Base-by-base conservation (phyloP, 2,113 vertebrate genomes). In the Tragelaphus scriptus region DNA sequence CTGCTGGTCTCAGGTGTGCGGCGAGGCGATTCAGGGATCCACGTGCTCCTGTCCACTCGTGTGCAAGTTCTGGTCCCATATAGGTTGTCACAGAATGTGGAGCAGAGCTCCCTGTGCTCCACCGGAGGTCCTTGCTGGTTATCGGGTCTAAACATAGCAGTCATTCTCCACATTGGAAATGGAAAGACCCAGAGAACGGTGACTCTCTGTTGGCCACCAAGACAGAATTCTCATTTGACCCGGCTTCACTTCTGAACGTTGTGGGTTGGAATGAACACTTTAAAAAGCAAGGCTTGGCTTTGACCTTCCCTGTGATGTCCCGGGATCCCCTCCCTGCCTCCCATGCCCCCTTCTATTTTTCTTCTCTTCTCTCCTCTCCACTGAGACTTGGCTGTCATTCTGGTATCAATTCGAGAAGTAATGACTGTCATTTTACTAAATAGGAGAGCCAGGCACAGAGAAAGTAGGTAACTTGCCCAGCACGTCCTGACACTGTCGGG, bases 31-130 rank as follows among this genome's bases (percentile, higher is more conserved):
- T 19, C 47, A 51, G 1, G 30, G 12, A 7, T 51, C 28, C 5
- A 12, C 10, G 3, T 12, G 1, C 79, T 11, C 6, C 5, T 51
- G 47, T 21, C 47, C 12, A 0, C 16, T 6, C 5, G 5, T 81
- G 11, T 32, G 16, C 28, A 12, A 21, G 30, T 51, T 32, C 47
- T 21, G 51, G 30, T 51, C 28, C 47, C 9, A 0, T 11, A 0
- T 11, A 6, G 79, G 79, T 51, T 3, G 6, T 30, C 28, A 81
- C 8, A 3, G 47, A 81, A 32, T 5, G 3, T 11, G 2, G 47
- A 32, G 79, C 79, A 19, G 40, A 47, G 47, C 0, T 6, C 28
- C 79, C 16, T 28, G 16, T 19, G 16, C 47, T 11, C 1, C 6
- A 2, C 4, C 1, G 47, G 5, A 32, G 47, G 79, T 12, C 79